Evolutionary conservation across 2,113 vertebrate genomes (phyloP), one percentile per base, ranked within the genome.

Genomic region (Psophia crepitans): DNA sequence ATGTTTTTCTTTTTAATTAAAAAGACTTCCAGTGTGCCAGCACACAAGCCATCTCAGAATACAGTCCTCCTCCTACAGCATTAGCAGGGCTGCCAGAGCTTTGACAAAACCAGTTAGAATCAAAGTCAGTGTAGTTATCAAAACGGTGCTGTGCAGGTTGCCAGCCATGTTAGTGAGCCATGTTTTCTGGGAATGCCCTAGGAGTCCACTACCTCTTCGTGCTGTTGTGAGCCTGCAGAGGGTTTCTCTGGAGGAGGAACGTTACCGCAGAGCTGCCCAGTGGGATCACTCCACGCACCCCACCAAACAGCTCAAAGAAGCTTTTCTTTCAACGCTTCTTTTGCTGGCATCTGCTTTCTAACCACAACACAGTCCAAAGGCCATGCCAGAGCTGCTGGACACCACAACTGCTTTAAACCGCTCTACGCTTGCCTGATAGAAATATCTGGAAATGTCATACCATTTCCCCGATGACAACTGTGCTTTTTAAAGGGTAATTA

Each of bases 401-500:
- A 26, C 46, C 9, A 0, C 4, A 30, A 53, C 58, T 71, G 24
- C 54, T 87, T 71, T 84, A 81, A 84, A 82, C 18, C 43, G 27
- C 32, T 32, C 4, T 4, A 49, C 6, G 35, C 1, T 1, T 58
- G 32, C 61, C 53, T 57, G 48, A 43, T 6, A 79, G 65, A 84
- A 87, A 57, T 60, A 32, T 6, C 30, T 53, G 18, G 71, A 71
- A 87, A 7, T 0, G 0, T 33, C 26, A 1, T 7, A 54, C 14
- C 20, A 43, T 78, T 68, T 91, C 53, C 41, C 32, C 63, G 68
- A 33, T 0, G 1, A 75, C 33, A 49, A 35, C 4, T 0, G 0
- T 11, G 37, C 24, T 82, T 92, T 96, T 89, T 30, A 70, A 60
- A 84, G 81, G 27, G 17, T 75, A 87, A 91, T 87, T 84, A 54